Percentiles rank a stretch among this genome's conserved stretches.
Conservation (phyloP, 2,113 vertebrate species). For the Hemiscyllium ocellatum region DNA sequence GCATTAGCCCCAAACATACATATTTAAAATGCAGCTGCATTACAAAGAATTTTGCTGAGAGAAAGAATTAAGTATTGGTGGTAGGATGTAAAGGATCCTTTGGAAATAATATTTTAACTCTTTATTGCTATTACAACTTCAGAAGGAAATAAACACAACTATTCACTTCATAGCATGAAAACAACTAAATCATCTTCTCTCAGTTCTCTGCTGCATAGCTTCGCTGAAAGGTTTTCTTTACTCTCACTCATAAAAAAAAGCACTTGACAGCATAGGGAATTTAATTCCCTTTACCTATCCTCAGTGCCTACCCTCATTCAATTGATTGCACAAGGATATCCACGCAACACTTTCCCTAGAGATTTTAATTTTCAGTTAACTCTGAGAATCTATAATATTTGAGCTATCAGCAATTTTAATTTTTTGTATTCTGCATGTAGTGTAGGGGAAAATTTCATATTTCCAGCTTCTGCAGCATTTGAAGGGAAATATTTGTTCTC, state of each 20-base stretch:
- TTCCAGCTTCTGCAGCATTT: not conserved
- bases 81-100: not conserved
- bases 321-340: not conserved
- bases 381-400: not conserved
- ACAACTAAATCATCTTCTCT: not conserved
- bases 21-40: constrained; percentile 41
- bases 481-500: not conserved
- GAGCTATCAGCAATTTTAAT: not conserved
- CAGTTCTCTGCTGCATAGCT: not conserved
- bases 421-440: not conserved
- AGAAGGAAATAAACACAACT: not conserved
- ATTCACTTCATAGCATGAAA: not conserved
- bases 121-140: not conserved
- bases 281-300: constrained; percentile 6
- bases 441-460: not conserved
- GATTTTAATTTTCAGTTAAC: constrained; percentile 24
- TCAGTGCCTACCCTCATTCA: constrained; percentile 16
- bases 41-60: constrained; percentile 7
- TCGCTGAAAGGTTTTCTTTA: not conserved
- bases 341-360: not conserved
- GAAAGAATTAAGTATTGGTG: not conserved
- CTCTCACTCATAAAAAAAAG: not conserved
- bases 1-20: constrained; percentile 38
- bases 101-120: not conserved
- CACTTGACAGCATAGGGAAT: constrained; percentile 14